Percentiles rank a stretch among this genome's conserved stretches.
These are phyloP conservation scores for Siniperca undulata DNA, from an alignment of 2,797 vertebrate species.

Conservation along the genomic window DNA sequence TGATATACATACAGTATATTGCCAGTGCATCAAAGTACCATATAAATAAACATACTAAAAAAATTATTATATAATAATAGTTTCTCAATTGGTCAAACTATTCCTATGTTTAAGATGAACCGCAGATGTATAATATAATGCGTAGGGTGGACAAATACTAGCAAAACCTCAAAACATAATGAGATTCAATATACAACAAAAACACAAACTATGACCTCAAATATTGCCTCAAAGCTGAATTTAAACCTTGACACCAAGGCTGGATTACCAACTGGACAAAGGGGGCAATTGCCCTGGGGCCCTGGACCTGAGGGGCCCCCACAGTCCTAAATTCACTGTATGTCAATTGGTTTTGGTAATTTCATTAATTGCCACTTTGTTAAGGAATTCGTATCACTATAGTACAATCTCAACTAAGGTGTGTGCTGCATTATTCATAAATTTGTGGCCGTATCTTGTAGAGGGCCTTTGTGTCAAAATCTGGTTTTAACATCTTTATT, in stretches of 20 bases:
- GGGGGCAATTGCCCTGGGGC: too few relatives aligned
- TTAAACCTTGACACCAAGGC: not conserved
- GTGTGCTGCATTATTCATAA: not conserved
- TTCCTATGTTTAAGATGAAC: too few relatives aligned
- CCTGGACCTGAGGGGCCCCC: too few relatives aligned
- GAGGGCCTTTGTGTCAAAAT: not conserved
- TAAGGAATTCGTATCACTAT: not conserved
- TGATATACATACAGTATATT: not conserved
- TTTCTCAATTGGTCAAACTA: too few relatives aligned
- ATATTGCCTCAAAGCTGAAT: not conserved
- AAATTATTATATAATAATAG: too few relatives aligned
- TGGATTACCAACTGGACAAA: not conserved
- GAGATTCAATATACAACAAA: not conserved
- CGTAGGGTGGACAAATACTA: not conserved
- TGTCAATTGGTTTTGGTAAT: not conserved
- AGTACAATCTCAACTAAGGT: too few relatives aligned
- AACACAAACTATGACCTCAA: not conserved
- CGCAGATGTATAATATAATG: not conserved
- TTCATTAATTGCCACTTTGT: not conserved
- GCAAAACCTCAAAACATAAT: not conserved
- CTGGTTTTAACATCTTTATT: not conserved
- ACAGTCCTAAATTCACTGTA: too few relatives aligned
- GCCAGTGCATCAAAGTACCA: not conserved
- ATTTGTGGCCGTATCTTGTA: not conserved
- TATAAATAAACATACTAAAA: not conserved